Evolutionary conservation across 2,888 invertebrate species (phyloP).

Genomic region (Apodemia zela): DNA sequence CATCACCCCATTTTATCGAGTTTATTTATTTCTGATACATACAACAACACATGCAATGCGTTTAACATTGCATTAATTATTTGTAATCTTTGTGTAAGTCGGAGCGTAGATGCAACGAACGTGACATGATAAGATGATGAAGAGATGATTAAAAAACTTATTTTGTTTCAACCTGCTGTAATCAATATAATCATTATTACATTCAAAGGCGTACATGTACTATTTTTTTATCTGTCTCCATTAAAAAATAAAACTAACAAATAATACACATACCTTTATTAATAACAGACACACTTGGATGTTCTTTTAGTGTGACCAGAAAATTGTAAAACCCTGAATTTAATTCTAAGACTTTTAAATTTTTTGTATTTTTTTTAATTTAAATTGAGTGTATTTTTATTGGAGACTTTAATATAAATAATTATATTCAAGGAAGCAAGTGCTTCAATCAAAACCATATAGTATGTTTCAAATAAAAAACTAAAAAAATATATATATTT

Average conservation of each 20-base stretch:
- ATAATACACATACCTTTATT: background rate
- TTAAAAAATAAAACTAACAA: background rate
- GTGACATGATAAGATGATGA: constrained; percentile 52
- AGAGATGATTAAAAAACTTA: constrained; percentile 17
- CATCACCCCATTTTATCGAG: too few relatives aligned
- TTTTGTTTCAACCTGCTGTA: constrained; percentile 7
- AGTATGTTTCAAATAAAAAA: too few relatives aligned
- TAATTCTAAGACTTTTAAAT: too few relatives aligned
- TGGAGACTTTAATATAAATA: too few relatives aligned
- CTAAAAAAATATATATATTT: too few relatives aligned
- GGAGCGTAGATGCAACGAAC: constrained; percentile 36
- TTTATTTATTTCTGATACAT: too few relatives aligned
- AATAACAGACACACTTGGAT: background rate
- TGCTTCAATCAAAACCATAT: too few relatives aligned
- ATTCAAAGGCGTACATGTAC: background rate
- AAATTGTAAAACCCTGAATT: too few relatives aligned
- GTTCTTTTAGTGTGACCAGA: background rate
- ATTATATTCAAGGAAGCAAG: too few relatives aligned
- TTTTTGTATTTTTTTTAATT: too few relatives aligned
- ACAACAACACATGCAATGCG: constrained; percentile 15
- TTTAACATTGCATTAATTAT: constrained; percentile 13
- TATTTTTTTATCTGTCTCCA: background rate
- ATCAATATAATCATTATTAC: background rate
- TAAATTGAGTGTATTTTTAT: too few relatives aligned
- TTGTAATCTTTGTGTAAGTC: constrained; percentile 19